Conservation (phyloP, 2,113 vertebrate species). For the Theropithecus gelada region DNA sequence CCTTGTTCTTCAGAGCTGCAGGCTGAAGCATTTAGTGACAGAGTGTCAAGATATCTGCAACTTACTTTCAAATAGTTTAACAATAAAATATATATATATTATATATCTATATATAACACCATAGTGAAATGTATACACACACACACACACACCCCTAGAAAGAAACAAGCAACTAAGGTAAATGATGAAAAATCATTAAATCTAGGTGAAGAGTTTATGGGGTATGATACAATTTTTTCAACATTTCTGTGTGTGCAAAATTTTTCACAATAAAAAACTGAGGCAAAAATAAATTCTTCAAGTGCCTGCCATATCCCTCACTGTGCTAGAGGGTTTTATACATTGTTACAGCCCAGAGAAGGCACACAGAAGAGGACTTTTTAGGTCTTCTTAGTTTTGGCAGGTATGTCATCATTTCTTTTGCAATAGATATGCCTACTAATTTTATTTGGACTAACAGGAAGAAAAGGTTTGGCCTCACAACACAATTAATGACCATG, state of each 20-base stretch:
- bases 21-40: background rate
- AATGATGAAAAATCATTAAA: background rate
- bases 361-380: background rate
- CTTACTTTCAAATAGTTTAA: background rate
- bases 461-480: background rate
- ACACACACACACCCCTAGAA: background rate
- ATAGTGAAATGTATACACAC: fast-evolving
- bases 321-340: background rate
- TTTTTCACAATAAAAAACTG: background rate
- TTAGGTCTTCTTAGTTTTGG: background rate
- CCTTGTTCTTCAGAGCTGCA: background rate
- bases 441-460: background rate
- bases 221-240: background rate
- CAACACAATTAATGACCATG: background rate
- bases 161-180: background rate
- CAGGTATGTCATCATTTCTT: background rate
- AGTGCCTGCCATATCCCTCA: background rate
- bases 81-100: background rate
- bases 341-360: background rate
- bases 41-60: background rate
- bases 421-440: background rate
- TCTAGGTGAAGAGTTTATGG: background rate
- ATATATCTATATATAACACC: too few species aligned
- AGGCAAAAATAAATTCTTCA: background rate
- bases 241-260: background rate